A percentile compares a stretch with the other conserved stretches of the same genome.
phyloP scores from a whole-genome alignment of 2,797 vertebrate genomes.

The Melanotaenia nigrans region DNA sequence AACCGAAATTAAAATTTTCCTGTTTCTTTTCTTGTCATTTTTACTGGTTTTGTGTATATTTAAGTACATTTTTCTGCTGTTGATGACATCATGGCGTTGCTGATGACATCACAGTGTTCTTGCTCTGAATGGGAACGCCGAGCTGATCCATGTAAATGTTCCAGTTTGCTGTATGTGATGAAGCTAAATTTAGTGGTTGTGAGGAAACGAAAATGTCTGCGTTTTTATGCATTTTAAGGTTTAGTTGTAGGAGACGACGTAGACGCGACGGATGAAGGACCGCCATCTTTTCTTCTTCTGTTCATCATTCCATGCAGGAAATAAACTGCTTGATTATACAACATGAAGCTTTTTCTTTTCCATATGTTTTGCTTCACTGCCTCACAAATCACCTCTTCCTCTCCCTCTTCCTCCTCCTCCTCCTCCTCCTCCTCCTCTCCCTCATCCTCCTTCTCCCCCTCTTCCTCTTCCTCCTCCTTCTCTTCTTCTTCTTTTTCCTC shows the following conservation, averaged over 20 bases:
- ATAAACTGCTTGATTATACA: slow-evolving; percentile 89
- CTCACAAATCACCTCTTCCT: slow-evolving; percentile 47
- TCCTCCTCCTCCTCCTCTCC: slow-evolving; percentile 24
- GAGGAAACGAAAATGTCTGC: slow-evolving; percentile 71
- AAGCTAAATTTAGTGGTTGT: slow-evolving; percentile 92
- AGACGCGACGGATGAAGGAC: slow-evolving; percentile 51
- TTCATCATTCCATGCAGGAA: slow-evolving; percentile 89
- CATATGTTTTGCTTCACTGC: slow-evolving; percentile 71
- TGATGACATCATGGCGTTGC: slow-evolving; percentile 90
- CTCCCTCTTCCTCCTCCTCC: slow-evolving; percentile 28
- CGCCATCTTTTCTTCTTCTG: slow-evolving; percentile 87
- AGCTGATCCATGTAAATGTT: slow-evolving; percentile 92
- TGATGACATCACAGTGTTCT: slow-evolving; percentile 82
- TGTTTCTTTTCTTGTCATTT: slow-evolving; percentile 89
- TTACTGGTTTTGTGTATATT: slow-evolving; percentile 90
- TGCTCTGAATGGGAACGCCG: slow-evolving; percentile 87
- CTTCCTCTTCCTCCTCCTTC: not conserved
- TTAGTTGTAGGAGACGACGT: no score
- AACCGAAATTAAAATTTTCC: slow-evolving; percentile 87
- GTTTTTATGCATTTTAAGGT: no score
- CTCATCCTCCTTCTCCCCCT: slow-evolving; percentile 24
- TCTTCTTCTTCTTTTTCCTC: slow-evolving; percentile 21
- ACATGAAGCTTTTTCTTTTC: slow-evolving; percentile 86
- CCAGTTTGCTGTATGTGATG: slow-evolving; percentile 96
- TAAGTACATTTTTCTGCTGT: slow-evolving; percentile 91